These are phyloP conservation scores for Acipenser transmontanus DNA, from an alignment of 2,797 vertebrate genomes.

Conservation along the genomic window DNA sequence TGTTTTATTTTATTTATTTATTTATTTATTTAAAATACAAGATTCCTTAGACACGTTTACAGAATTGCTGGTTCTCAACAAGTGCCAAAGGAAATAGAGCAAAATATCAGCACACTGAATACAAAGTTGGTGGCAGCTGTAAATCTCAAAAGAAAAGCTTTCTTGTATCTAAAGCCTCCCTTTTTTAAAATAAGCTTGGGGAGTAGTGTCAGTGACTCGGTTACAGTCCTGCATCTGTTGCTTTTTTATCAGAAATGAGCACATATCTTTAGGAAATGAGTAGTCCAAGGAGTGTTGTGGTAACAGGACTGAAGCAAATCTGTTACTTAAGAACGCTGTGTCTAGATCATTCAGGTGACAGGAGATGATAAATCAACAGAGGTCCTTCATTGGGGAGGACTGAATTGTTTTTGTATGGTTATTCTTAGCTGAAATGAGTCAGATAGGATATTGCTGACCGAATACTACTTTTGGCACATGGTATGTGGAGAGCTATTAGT, in stretches of 20 bases:
- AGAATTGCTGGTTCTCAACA: conserved; percentile 39
- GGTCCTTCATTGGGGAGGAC: conserved; percentile 28
- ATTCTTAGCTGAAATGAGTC: conserved; percentile 40
- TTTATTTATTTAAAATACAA: too few species aligned
- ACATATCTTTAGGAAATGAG: conserved; percentile 19
- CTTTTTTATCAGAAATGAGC: conserved; percentile 38
- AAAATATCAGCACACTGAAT: conserved; percentile 38
- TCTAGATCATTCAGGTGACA: conserved; percentile 24
- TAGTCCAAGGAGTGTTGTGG: conserved; percentile 10
- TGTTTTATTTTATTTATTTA: too few species aligned
- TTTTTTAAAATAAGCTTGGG: conserved; percentile 31
- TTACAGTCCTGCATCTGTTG: conserved; percentile 31
- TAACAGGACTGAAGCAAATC: conserved; percentile 4
- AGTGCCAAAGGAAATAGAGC: conserved; percentile 50
- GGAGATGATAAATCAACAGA: conserved; percentile 29
- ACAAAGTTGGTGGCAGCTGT: conserved; percentile 43
- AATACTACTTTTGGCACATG: conserved; percentile 40
- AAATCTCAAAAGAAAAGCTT: conserved; percentile 44
- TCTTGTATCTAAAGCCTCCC: conserved; percentile 31
- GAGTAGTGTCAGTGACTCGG: conserved; percentile 27
- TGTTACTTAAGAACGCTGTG: conserved; percentile 2
- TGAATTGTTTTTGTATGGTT: conserved; percentile 46
- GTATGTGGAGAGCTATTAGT: conserved; percentile 41
- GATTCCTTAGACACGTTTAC: conserved; percentile 31
- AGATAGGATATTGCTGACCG: conserved; percentile 43